Percentiles rank a stretch among this genome's conserved stretches.
Conservation (phyloP, 2,113 vertebrate species). For the Melanostigma gelatinosum region DNA sequence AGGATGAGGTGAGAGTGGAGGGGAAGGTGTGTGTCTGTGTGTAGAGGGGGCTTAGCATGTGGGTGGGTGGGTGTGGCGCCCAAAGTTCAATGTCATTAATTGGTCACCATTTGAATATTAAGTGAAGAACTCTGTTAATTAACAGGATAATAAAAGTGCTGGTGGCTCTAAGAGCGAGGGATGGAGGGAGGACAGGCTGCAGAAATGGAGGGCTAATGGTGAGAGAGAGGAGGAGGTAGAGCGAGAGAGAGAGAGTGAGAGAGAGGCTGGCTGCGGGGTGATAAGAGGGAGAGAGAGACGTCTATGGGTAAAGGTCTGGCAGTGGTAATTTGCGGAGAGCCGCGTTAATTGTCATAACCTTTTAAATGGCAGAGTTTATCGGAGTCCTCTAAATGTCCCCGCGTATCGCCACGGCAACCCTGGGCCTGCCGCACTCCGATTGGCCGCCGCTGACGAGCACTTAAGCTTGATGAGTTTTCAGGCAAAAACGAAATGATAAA, state of each 20-base stretch:
- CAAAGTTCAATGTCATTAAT: conserved; percentile 90
- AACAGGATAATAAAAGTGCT: conserved; percentile 87
- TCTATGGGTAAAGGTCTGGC: conserved; percentile 85
- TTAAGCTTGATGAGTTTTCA: conserved; percentile 80
- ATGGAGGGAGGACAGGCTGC: conserved; percentile 48
- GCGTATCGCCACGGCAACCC: conserved; percentile 80
- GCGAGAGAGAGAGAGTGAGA: conserved; percentile 62
- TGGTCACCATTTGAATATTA: conserved; percentile 91
- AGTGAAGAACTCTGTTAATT: conserved; percentile 87
- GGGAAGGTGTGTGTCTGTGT: conserved; percentile 25
- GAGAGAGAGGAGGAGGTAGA: conserved; percentile 47
- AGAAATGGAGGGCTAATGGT: conserved; percentile 74
- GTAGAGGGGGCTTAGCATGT: background rate
- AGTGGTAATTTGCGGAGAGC: conserved; percentile 85
- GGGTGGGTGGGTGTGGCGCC: conserved; percentile 73
- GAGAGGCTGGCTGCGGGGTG: conserved; percentile 69
- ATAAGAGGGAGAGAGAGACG: conserved; percentile 80
- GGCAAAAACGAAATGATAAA: conserved; percentile 67
- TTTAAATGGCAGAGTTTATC: conserved; percentile 88
- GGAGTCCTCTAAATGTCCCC: conserved; percentile 84
- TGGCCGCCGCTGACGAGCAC: conserved; percentile 75
- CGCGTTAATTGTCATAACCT: conserved; percentile 88
- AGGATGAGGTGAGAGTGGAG: background rate
- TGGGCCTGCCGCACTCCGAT: conserved; percentile 68
- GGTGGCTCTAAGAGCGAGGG: conserved; percentile 56